phyloP scores from a whole-genome alignment of 2,113 vertebrate genomes.

The Phycodurus eques region DNA sequence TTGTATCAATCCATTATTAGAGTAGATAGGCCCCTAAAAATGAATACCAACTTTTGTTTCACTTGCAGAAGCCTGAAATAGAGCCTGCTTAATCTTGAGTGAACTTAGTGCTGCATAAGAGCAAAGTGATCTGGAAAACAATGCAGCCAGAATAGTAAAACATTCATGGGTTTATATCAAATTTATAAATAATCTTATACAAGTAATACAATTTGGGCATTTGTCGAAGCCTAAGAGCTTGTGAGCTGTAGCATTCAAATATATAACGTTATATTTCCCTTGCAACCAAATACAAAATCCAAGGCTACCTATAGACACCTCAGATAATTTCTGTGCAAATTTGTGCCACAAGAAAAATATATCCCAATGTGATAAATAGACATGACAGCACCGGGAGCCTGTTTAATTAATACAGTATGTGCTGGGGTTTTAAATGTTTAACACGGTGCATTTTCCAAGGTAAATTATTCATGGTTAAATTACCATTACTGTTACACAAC shows the following conservation, averaged over 20 bases:
- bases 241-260: conserved; percentile 2
- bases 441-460: conserved; percentile 10
- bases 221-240: conserved; percentile 7
- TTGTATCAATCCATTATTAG: conserved; percentile 10
- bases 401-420: conserved; percentile 34
- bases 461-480: conserved; percentile 17
- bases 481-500: background rate
- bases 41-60: conserved; percentile 47
- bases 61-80: conserved; percentile 41
- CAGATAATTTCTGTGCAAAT: conserved; percentile 52
- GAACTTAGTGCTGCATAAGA: conserved; percentile 17
- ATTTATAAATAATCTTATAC: conserved; percentile 43
- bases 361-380: conserved; percentile 1
- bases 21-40: conserved; percentile 13
- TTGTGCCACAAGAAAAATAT: conserved; percentile 29
- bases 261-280: background rate
- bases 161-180: conserved; percentile 45
- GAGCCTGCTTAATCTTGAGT: conserved; percentile 5
- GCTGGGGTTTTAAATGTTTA: conserved; percentile 15
- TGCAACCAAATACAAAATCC: too few species aligned
- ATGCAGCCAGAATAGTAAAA: conserved; percentile 28
- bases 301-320: background rate
- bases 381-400: background rate
- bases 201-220: background rate
- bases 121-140: conserved; percentile 37